Evolutionary conservation across 1,140 invertebrate species (phyloP).

Genomic region (Cydia fagiglandana): DNA sequence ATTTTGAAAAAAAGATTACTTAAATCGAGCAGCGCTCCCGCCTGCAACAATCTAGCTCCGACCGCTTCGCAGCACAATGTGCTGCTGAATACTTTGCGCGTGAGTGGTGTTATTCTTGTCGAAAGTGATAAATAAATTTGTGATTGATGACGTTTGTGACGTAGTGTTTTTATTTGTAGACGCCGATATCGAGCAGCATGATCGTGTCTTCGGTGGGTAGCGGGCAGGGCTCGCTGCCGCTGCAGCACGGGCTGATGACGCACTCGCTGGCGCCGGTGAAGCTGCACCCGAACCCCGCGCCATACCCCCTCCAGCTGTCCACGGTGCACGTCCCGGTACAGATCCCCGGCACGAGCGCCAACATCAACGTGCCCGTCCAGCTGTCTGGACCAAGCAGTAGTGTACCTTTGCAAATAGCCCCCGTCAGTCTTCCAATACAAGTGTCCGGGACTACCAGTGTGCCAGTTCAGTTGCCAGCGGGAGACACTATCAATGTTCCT

Average conservation of each 20-base stretch:
- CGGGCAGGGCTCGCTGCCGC: conserved; percentile 70
- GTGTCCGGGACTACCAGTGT: conserved; percentile 68
- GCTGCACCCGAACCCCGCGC: conserved; percentile 65
- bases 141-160: conserved; percentile 35
- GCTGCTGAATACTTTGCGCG: conserved; percentile 72
- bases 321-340: conserved; percentile 76
- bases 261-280: conserved; percentile 72
- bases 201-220: conserved; percentile 73
- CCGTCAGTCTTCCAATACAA: conserved; percentile 70
- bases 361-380: conserved; percentile 73
- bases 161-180: conserved; percentile 57
- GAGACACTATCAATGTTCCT: conserved; percentile 73
- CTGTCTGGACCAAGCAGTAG: conserved; percentile 60
- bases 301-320: conserved; percentile 69
- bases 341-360: conserved; percentile 69
- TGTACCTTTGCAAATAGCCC: conserved; percentile 66
- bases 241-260: conserved; percentile 68
- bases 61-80: conserved; percentile 72
- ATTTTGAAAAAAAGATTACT: conserved; percentile 77
- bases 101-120: conserved; percentile 51
- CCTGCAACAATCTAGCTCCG: conserved; percentile 55
- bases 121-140: conserved; percentile 13
- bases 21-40: conserved; percentile 60
- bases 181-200: conserved; percentile 75
- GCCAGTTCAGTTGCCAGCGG: conserved; percentile 71